Evolutionary conservation across 2,113 vertebrate genomes (phyloP).

Genomic region (Kryptolebias marmoratus): DNA sequence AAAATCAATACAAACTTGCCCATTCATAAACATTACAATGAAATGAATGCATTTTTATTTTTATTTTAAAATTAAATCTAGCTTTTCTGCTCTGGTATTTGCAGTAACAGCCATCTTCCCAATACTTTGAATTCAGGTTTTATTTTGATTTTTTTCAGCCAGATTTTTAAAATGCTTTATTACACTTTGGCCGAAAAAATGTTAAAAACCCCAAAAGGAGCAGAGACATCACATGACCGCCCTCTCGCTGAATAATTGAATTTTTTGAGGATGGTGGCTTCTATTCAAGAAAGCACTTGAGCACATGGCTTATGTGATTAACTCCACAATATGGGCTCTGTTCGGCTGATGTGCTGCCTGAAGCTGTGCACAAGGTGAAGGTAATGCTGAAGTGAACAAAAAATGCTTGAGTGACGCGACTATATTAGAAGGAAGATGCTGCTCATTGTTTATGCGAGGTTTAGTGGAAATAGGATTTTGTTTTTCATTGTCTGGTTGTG

Average conservation of each 20-base stretch:
- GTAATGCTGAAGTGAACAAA: not conserved
- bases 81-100: not conserved
- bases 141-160: not conserved
- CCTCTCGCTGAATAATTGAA: conserved; percentile 69
- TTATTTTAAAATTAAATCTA: not conserved
- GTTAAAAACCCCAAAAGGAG: conserved; percentile 24
- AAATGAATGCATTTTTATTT: not conserved
- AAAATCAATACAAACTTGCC: not conserved
- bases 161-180: conserved; percentile 8
- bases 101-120: too few relatives aligned
- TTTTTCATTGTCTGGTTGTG: too few relatives aligned
- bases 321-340: conserved; percentile 73
- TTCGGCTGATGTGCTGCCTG: conserved; percentile 44
- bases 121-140: not conserved
- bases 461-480: too few relatives aligned
- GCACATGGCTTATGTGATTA: conserved; percentile 81
- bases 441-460: too few relatives aligned
- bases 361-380: not conserved
- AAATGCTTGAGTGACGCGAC: too few relatives aligned
- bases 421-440: too few relatives aligned
- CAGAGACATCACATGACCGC: conserved; percentile 72
- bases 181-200: conserved; percentile 26
- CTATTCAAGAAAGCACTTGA: conserved; percentile 66
- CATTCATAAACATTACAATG: not conserved
- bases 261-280: conserved; percentile 68